A percentile compares a stretch with the other conserved stretches of the same genome.
Conservation (phyloP, 2,113 vertebrate genomes). For the Dicaeum eximium region DNA sequence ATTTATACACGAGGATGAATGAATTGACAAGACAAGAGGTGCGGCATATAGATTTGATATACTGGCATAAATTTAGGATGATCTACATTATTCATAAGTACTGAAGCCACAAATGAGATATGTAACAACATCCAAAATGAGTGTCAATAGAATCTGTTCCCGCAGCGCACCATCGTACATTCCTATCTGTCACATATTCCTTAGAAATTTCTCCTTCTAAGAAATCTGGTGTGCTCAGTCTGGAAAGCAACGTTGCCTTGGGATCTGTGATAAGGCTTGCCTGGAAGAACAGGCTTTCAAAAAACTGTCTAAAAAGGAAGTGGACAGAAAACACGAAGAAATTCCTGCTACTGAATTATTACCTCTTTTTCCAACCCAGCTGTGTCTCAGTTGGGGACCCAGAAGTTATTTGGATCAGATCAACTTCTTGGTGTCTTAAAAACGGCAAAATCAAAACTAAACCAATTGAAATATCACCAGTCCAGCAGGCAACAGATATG, state of each 20-base stretch:
- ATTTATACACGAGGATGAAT: conserved; percentile 50
- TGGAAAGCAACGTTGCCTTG: conserved; percentile 50
- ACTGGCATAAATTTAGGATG: conserved; percentile 66
- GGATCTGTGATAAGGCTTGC: conserved; percentile 23
- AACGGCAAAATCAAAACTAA: neutral
- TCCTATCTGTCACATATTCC: conserved; percentile 65
- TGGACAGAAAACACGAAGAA: neutral
- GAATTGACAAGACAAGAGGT: conserved; percentile 65
- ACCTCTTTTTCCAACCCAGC: neutral
- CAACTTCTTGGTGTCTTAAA: neutral
- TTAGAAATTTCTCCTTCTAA: conserved; percentile 56
- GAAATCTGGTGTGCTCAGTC: conserved; percentile 61
- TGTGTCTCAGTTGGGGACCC: neutral
- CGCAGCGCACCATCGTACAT: conserved; percentile 48
- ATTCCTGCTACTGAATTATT: neutral
- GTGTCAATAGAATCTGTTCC: conserved; percentile 70
- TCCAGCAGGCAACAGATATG: neutral
- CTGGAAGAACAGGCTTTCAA: neutral
- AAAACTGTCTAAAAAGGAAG: neutral
- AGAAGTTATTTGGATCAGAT: conserved; percentile 5
- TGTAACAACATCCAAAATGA: conserved; percentile 69
- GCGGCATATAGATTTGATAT: conserved; percentile 59
- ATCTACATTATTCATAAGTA: conserved; percentile 66
- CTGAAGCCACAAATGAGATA: conserved; percentile 70
- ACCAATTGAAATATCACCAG: neutral